phyloP scores from a whole-genome alignment of 2,113 vertebrate species.

The Sardina pilchardus region DNA sequence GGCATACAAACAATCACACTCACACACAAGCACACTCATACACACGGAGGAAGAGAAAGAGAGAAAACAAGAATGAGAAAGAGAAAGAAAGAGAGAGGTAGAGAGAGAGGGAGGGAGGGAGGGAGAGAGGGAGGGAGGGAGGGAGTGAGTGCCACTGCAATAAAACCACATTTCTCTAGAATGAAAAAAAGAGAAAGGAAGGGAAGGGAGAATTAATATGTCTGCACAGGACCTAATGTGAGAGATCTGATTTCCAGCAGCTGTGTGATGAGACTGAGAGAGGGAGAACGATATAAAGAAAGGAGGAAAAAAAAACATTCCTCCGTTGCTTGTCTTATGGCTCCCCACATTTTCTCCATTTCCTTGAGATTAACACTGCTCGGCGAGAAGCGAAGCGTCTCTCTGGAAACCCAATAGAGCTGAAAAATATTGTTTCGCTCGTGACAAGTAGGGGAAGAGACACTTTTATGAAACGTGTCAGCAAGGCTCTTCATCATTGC shows the following conservation, averaged over 20 bases:
- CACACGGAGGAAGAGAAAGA: background rate
- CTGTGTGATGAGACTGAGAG: background rate
- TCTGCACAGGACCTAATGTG: background rate
- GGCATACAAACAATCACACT: background rate
- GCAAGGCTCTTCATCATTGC: background rate
- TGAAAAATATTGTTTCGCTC: background rate
- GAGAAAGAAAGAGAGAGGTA: background rate
- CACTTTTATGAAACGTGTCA: conserved; percentile 18
- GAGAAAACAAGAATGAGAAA: background rate
- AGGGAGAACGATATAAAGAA: background rate
- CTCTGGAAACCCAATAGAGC: conserved; percentile 6
- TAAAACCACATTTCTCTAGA: background rate
- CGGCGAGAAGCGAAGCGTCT: background rate
- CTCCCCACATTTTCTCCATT: background rate
- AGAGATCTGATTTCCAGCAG: conserved; percentile 7
- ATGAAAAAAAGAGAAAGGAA: background rate
- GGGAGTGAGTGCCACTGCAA: background rate
- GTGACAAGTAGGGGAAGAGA: conserved; percentile 4
- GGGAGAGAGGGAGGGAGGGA: background rate
- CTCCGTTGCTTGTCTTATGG: background rate
- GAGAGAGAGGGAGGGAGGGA: background rate
- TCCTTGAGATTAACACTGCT: background rate
- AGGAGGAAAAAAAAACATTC: background rate
- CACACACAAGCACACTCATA: background rate
- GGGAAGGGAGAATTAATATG: background rate